These are phyloP conservation scores for Balaeniceps rex DNA, from an alignment of 2,113 vertebrate genomes.

Conservation along the genomic window DNA sequence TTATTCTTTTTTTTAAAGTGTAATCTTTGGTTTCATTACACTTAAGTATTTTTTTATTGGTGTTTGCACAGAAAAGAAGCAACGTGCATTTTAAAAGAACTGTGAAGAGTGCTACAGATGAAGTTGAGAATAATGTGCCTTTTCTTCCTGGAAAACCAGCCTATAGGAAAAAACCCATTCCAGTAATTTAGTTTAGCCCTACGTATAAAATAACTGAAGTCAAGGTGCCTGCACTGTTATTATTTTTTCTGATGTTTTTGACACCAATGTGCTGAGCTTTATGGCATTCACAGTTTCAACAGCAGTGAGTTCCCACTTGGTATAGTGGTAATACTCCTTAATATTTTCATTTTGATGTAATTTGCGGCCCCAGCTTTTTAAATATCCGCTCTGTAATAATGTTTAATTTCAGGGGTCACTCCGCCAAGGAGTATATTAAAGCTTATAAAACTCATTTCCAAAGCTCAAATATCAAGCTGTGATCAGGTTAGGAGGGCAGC, in stretches of 20 bases:
- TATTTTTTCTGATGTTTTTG: conserved; percentile 89
- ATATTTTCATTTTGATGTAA: conserved; percentile 99
- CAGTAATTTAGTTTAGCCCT: conserved; percentile 92
- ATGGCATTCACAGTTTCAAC: conserved; percentile 70
- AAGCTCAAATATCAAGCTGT: conserved; percentile 99
- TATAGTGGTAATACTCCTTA: conserved; percentile 98
- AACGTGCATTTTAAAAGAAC: conserved; percentile 48
- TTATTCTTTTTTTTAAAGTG: conserved; percentile 49
- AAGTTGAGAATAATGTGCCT: conserved; percentile 54
- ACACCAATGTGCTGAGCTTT: conserved; percentile 83
- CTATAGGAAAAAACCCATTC: conserved; percentile 62
- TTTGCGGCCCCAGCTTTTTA: conserved; percentile 99
- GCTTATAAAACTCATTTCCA: conserved; percentile 99
- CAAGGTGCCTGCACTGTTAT: conserved; percentile 88
- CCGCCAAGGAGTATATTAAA: conserved; percentile 99
- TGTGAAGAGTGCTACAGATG: conserved; percentile 35
- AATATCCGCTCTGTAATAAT: conserved; percentile 99
- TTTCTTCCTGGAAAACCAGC: conserved; percentile 55
- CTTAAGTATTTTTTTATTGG: conserved; percentile 63
- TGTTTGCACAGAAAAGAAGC: conserved; percentile 28
- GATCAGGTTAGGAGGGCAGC: conserved; percentile 99
- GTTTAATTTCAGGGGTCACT: conserved; percentile 99
- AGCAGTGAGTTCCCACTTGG: conserved; percentile 88
- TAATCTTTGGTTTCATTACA: conserved; percentile 64
- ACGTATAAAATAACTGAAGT: conserved; percentile 82